A percentile compares a stretch with the other conserved stretches of the same genome.
phyloP scores from a whole-genome alignment of 2,113 vertebrate genomes.

The Rhinopomastus cyanomelas region DNA sequence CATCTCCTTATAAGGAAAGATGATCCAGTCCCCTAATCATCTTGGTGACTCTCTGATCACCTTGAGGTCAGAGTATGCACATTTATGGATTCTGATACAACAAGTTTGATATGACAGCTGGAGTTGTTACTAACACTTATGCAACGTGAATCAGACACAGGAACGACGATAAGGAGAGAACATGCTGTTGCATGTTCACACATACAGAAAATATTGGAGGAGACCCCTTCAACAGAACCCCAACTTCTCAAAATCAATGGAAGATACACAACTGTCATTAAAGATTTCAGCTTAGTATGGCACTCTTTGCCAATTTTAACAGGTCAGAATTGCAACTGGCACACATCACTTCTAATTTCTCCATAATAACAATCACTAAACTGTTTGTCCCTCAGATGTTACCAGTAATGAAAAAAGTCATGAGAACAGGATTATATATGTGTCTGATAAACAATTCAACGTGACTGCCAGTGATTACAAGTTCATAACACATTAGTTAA shows the following conservation, averaged over 20 bases:
- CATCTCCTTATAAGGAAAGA: no score
- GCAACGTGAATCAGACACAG: neutral
- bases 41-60: no score
- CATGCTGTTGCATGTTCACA: neutral
- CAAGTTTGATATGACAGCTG: neutral
- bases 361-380: neutral
- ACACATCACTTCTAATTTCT: neutral
- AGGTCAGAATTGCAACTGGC: neutral
- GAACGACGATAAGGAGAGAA: neutral
- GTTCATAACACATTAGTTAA: conserved; percentile 37
- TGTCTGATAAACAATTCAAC: conserved; percentile 49
- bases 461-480: conserved; percentile 25
- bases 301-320: neutral
- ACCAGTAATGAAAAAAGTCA: conserved; percentile 22
- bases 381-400: neutral
- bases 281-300: neutral
- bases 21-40: no score
- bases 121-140: neutral
- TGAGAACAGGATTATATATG: conserved; percentile 29
- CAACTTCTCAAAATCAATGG: neutral
- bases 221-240: neutral
- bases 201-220: neutral
- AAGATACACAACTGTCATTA: neutral
- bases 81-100: neutral
- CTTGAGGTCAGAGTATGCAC: neutral